Conservation (phyloP, 2,797 vertebrate genomes). For the Melanotaenia pygmaea region DNA sequence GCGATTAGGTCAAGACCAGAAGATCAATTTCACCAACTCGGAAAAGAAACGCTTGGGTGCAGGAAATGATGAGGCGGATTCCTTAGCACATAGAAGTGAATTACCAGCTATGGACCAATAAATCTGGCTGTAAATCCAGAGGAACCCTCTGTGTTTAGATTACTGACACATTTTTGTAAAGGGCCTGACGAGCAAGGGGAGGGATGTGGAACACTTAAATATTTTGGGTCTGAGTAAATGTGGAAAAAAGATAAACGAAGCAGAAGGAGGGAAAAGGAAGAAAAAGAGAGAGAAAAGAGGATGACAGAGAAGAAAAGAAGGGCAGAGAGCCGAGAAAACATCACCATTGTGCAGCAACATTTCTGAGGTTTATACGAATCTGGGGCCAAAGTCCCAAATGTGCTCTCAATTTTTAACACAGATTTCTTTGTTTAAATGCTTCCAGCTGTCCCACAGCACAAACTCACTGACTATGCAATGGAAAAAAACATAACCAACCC, state of each 20-base stretch:
- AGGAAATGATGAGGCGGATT: slow-evolving; percentile 71
- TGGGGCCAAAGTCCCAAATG: slow-evolving; percentile 74
- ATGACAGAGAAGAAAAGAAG: slow-evolving; percentile 18
- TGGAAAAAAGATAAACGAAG: slow-evolving; percentile 54
- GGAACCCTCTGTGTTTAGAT: slow-evolving; percentile 47
- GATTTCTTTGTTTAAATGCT: slow-evolving; percentile 69
- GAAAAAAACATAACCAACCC: slow-evolving; percentile 44
- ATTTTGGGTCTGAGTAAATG: slow-evolving; percentile 49
- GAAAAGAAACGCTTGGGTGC: slow-evolving; percentile 27
- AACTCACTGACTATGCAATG: slow-evolving; percentile 62
- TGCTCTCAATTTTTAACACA: slow-evolving; percentile 73
- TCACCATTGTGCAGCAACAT: slow-evolving; percentile 69
- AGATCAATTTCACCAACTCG: slow-evolving; percentile 43
- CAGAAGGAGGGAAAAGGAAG: slow-evolving; percentile 15
- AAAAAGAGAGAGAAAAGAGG: slow-evolving; percentile 13
- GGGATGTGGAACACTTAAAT: slow-evolving; percentile 32
- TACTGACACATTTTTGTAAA: slow-evolving; percentile 42
- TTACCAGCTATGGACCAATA: slow-evolving; percentile 42
- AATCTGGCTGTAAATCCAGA: slow-evolving; percentile 60
- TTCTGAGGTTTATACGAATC: slow-evolving; percentile 77
- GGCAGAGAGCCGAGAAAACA: slow-evolving; percentile 58
- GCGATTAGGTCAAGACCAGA: slow-evolving; percentile 34
- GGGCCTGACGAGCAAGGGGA: slow-evolving; percentile 4
- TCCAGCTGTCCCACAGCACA: slow-evolving; percentile 70
- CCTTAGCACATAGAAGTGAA: slow-evolving; percentile 51